Evolutionary conservation across 2,113 vertebrate species (phyloP).

Genomic region (Daubentonia madagascariensis): DNA sequence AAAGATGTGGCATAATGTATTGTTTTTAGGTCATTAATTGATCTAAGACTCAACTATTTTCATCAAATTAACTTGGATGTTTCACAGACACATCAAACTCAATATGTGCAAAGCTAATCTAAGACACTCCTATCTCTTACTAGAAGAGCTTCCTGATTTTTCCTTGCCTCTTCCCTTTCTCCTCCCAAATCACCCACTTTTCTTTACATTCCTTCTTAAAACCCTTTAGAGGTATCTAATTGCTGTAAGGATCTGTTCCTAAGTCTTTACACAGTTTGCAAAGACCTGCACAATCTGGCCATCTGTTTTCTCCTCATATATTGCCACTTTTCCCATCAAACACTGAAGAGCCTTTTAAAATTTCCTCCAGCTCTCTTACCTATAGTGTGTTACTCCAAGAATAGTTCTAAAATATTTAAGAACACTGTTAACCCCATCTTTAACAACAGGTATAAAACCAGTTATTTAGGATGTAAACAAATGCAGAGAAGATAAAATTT

Average conservation of each 20-base stretch:
- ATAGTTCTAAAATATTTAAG: background rate
- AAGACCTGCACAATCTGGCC: background rate
- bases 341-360: background rate
- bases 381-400: background rate
- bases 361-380: background rate
- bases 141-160: constrained; percentile 9
- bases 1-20: background rate
- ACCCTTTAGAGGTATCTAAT: background rate
- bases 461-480: background rate
- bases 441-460: background rate
- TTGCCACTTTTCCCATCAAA: background rate
- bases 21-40: background rate
- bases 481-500: background rate
- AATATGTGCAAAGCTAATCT: background rate
- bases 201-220: background rate
- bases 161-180: background rate
- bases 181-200: background rate
- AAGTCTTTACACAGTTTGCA: background rate
- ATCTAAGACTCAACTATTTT: background rate
- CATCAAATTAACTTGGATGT: background rate
- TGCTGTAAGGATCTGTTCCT: background rate
- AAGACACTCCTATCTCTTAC: background rate
- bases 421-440: background rate
- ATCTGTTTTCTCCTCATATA: background rate
- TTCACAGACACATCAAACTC: background rate